Evolutionary conservation across 2,113 vertebrate genomes (phyloP), one percentile per base, ranked within the genome.

Genomic region (Todiramphus saurophagus): DNA sequence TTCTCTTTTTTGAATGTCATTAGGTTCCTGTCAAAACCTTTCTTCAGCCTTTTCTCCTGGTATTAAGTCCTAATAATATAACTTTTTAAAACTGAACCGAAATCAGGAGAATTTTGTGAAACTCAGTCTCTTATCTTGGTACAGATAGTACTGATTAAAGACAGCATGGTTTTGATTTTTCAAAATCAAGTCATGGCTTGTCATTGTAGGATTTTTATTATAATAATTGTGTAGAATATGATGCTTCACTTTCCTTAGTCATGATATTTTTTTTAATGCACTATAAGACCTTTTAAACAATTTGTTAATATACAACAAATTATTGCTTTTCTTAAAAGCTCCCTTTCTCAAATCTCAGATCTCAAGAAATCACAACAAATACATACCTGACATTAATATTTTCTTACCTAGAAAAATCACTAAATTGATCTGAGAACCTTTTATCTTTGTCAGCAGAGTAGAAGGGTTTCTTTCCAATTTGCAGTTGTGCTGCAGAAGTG

Each of bases 401-500:
- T 83, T 96, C 82, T 39, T 50, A 91, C 72, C 41, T 86, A 53
- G 60, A 74, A 92, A 95, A 95, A 53, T 62, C 64, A 92, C 10
- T 10, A 69, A 63, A 18, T 44, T 60, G 23, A 83, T 77, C 14
- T 46, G 35, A 90, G 94, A 96, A 94, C 3, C 24, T 55, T 95
- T 75, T 17, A 60, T 78, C 64, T 91, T 94, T 94, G 69, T 63
- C 92, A 96, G 72, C 81, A 93, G 53, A 50, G 33, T 94, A 95
- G 91, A 96, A 97, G 82, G 75, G 69, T 60, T 96, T 97, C 74
- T 94, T 97, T 98, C 97, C 91, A 94, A 94, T 97, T 96, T 97
- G 87, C 59, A 93, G 89, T 95, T 95, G 69, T 17, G 6, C 73
- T 92, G 77, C 74, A 63, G 76, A 97, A 96, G 68, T 48, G 79